Evolutionary conservation across 2,797 vertebrate species (phyloP), one percentile per base, ranked within the genome.

Genomic region (Fistularia commersonii): DNA sequence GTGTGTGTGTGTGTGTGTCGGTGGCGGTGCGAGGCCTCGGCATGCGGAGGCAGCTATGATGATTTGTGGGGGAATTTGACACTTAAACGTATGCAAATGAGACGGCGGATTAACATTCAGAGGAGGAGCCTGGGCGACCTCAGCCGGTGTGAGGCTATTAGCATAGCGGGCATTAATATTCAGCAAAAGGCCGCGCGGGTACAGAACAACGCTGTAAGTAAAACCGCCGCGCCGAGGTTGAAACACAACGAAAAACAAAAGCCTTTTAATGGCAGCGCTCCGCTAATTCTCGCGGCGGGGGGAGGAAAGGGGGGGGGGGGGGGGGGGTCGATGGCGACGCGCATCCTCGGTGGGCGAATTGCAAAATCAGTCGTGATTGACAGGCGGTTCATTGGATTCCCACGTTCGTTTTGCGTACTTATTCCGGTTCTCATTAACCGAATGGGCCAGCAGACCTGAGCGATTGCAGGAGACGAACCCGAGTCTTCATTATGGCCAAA

Each of bases 141-240:
- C 74, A 80, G 79, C 80, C 76, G 72, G 71, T 74, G 79, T 69
- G 61, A 77, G 72, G 72, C 80, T 80, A 90, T 91, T 90, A 89
- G 84, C 87, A 89, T 90, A 90, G 69, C 37, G 39, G 69, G 51
- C 70, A 79, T 91, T 90, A 89, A 89, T 87, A 90, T 90, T 89
- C 85, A 80, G 80, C 49, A 49, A 74, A 39, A 43, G 77, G 69
- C 60, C 66, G 71, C 47, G 15, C 69, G 58, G 78, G 74, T 69
- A 54, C 72, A 77, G 74, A 82, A 79, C 72, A 82, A 80, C 75
- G 79, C 74, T 85, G 81, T 80, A 79, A 85, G 77, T 83, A 82
- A 85, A 83, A 84, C 72, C 76, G 69, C 71, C 73, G 75, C 74
- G 61, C 61, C 57, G 74, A 77, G 76, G 64, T 43, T 31, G 60